Conservation (phyloP, 2,113 vertebrate species). For the Anseranas semipalmata region DNA sequence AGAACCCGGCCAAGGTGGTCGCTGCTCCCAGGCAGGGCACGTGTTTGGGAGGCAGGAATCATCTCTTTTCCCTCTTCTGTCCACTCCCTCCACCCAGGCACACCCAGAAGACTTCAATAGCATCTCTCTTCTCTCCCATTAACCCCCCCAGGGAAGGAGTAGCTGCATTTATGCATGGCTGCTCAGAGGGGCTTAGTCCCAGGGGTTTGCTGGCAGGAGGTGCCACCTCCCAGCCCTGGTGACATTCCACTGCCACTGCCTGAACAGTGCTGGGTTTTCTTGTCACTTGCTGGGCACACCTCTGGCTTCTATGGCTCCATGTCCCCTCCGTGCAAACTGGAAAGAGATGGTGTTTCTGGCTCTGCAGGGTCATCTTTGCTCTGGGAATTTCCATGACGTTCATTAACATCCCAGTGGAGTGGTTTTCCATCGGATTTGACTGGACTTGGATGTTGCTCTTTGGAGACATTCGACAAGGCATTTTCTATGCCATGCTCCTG, state of each 20-base stretch:
- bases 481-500: conserved; percentile 98
- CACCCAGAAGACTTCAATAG: neutral
- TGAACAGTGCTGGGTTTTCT: neutral
- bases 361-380: conserved; percentile 92
- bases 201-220: neutral
- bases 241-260: neutral
- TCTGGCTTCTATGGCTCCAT: neutral
- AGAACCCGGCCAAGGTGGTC: neutral
- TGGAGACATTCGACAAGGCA: conserved; percentile 94
- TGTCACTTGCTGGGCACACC: neutral
- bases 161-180: fast-evolving
- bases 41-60: fast-evolving
- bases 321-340: neutral
- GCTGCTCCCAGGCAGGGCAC: neutral
- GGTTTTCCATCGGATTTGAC: conserved; percentile 97
- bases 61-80: neutral
- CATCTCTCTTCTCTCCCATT: neutral
- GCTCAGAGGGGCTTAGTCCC: neutral
- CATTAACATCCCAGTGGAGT: conserved; percentile 97
- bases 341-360: neutral
- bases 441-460: conserved; percentile 99
- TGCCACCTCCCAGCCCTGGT: neutral
- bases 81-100: neutral
- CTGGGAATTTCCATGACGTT: conserved; percentile 98
- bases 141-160: neutral